Evolutionary conservation across 2,797 vertebrate genomes (phyloP).

Genomic region (Pyrocephalus nanus): DNA sequence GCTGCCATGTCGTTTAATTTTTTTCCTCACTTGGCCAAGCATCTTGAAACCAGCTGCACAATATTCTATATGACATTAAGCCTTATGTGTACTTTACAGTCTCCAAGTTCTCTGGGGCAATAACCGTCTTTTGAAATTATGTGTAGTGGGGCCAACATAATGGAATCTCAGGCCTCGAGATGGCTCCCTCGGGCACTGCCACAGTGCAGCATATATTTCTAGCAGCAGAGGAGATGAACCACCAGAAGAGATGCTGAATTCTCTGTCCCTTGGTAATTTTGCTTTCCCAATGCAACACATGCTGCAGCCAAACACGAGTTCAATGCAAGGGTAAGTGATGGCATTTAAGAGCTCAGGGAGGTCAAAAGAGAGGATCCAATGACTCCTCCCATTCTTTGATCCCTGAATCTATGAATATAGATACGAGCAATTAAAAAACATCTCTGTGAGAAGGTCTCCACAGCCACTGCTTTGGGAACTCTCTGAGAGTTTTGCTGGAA

Average conservation of each 20-base stretch:
- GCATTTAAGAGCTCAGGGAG: constrained; percentile 3
- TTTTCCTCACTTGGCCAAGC: constrained; percentile 1
- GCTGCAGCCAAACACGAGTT: not conserved
- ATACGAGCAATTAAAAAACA: constrained; percentile 5
- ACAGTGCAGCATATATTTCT: not conserved
- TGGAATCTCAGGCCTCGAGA: not conserved
- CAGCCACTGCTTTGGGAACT: not conserved
- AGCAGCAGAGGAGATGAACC: not conserved
- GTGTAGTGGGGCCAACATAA: not conserved
- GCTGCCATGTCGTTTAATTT: not conserved
- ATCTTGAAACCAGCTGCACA: constrained; percentile 11
- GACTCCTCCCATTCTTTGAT: not conserved
- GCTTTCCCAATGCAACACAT: not conserved
- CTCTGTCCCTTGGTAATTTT: not conserved
- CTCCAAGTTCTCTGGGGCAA: not conserved
- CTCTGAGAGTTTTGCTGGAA: not conserved
- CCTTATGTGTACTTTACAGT: not conserved
- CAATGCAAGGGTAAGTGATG: not conserved
- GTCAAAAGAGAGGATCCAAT: constrained; percentile 7
- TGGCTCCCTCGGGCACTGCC: constrained; percentile 6
- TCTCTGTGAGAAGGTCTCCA: not conserved
- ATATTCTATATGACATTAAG: constrained; percentile 26
- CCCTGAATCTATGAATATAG: constrained; percentile 27
- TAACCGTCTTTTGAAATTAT: constrained; percentile 23
- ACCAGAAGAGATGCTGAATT: not conserved